phyloP scores from a whole-genome alignment of 2,113 vertebrate genomes.

The Paralichthys olivaceus region DNA sequence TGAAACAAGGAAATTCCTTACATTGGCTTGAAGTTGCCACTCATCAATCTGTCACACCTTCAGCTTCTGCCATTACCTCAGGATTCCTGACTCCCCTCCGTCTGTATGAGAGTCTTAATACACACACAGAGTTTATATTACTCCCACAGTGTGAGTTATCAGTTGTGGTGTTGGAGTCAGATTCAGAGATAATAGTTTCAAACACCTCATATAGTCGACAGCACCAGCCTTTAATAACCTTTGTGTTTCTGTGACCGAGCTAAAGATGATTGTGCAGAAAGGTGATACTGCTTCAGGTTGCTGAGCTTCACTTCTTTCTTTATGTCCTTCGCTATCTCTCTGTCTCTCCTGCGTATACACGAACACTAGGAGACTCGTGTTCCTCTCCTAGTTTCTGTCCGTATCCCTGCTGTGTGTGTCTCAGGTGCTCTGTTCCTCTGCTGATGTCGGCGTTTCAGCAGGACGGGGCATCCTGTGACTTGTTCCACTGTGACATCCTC shows the following conservation, averaged over 20 bases:
- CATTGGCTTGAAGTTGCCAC: neutral
- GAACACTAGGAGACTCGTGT: slow-evolving; percentile 7
- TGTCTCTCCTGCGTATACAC: slow-evolving; percentile 12
- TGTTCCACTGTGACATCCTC: slow-evolving; percentile 2
- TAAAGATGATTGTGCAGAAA: slow-evolving; percentile 73
- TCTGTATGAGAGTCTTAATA: neutral
- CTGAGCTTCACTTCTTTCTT: slow-evolving; percentile 66
- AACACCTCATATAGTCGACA: slow-evolving; percentile 8
- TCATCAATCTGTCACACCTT: neutral
- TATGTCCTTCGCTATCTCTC: slow-evolving; percentile 47
- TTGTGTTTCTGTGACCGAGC: slow-evolving; percentile 15
- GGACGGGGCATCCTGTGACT: slow-evolving; percentile 15
- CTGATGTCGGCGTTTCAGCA: slow-evolving; percentile 52
- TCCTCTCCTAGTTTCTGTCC: slow-evolving; percentile 24
- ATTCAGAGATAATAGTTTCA: neutral
- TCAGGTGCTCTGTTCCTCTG: slow-evolving; percentile 45
- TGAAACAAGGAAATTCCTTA: neutral
- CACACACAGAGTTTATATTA: slow-evolving; percentile 7
- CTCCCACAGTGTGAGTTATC: slow-evolving; percentile 7
- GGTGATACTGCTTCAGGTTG: slow-evolving; percentile 67
- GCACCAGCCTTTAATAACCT: slow-evolving; percentile 13
- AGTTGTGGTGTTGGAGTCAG: neutral
- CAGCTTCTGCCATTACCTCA: neutral
- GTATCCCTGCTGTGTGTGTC: slow-evolving; percentile 27
- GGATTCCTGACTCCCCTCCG: neutral